Conservation (phyloP, 2,113 vertebrate genomes). For the Progne subis region DNA sequence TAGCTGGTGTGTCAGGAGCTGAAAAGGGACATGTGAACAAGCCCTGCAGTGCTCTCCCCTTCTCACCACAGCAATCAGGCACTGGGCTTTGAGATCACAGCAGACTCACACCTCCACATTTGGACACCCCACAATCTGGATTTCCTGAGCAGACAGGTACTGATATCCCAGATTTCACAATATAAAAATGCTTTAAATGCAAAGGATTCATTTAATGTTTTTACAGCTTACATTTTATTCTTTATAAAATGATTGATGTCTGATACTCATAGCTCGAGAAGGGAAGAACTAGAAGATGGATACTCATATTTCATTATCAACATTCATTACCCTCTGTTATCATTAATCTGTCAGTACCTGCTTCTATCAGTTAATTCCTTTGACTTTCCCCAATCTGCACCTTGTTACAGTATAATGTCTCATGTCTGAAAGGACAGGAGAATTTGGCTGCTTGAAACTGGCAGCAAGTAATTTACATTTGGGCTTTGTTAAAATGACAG, state of each 20-base stretch:
- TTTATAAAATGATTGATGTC: neutral
- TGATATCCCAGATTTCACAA: neutral
- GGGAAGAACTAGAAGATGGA: slow-evolving; percentile 28
- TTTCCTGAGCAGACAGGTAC: neutral
- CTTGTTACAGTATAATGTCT: slow-evolving; percentile 42
- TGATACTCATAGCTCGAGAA: neutral
- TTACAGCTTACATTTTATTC: neutral
- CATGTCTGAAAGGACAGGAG: slow-evolving; percentile 64
- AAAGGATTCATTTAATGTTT: neutral
- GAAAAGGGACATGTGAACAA: neutral
- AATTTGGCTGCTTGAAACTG: slow-evolving; percentile 68
- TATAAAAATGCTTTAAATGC: neutral
- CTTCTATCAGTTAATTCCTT: slow-evolving; percentile 53
- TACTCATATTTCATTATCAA: slow-evolving; percentile 28
- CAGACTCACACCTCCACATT: neutral
- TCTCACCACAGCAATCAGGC: neutral
- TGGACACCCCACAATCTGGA: neutral
- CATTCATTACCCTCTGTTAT: slow-evolving; percentile 54
- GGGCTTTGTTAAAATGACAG: slow-evolving; percentile 71
- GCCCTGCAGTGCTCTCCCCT: neutral
- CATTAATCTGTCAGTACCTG: slow-evolving; percentile 61
- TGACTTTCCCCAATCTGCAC: slow-evolving; percentile 60
- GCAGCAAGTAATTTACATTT: slow-evolving; percentile 75
- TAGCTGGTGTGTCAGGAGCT: neutral
- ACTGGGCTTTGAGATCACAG: neutral